Evolutionary conservation across 2,113 vertebrate species (phyloP).

Genomic region (Mesitornis unicolor): DNA sequence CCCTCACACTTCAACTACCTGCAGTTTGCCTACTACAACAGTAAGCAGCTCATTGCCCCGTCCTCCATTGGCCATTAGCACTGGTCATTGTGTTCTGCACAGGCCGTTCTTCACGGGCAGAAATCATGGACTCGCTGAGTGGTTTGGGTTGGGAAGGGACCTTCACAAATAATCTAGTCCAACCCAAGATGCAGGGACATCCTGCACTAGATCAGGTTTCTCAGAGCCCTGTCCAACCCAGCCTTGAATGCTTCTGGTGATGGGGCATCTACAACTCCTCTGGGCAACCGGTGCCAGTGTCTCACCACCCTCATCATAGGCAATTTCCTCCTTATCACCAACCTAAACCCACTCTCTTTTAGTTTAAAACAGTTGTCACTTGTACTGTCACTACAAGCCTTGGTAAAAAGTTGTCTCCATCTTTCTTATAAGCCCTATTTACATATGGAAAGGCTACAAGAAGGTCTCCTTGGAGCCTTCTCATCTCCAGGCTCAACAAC

Average conservation of each 20-base stretch:
- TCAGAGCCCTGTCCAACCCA: not conserved
- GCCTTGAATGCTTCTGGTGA: not conserved
- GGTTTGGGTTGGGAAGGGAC: not conserved
- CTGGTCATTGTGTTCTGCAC: not conserved
- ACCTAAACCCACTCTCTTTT: not conserved
- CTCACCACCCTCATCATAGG: not conserved
- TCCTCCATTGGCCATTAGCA: fast-evolving
- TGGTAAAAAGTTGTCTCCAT: not conserved
- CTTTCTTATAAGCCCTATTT: not conserved
- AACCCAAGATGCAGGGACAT: not conserved
- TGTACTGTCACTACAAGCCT: not conserved
- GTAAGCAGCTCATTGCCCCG: slow-evolving; percentile 65
- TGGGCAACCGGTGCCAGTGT: not conserved
- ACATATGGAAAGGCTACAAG: not conserved
- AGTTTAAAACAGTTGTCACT: not conserved
- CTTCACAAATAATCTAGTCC: not conserved
- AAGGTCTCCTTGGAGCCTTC: not conserved
- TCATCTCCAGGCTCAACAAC: not conserved
- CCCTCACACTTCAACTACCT: slow-evolving; percentile 93
- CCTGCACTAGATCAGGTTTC: not conserved
- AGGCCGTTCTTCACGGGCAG: fast-evolving
- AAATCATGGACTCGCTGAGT: not conserved
- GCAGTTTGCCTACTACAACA: slow-evolving; percentile 97
- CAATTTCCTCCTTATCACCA: not conserved
- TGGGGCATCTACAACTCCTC: not conserved